Conservation (phyloP, 2,113 vertebrate genomes). For the Collichthys lucidus region DNA sequence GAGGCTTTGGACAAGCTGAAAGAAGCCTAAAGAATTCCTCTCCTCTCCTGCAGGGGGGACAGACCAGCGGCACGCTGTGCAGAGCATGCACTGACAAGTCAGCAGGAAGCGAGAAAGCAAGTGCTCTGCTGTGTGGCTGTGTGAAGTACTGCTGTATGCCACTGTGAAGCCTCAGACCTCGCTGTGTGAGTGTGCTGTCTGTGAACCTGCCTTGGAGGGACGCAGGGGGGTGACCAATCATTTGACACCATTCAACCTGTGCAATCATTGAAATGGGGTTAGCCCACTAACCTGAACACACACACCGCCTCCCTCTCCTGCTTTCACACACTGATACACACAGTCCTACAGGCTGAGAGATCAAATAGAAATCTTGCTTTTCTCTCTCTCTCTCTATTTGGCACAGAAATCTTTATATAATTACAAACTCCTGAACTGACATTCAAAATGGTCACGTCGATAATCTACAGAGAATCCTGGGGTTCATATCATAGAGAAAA, state of each 20-base stretch:
- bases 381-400: neutral
- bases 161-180: conserved; percentile 18
- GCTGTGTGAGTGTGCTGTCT: neutral
- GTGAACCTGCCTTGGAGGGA: conserved; percentile 20
- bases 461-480: neutral
- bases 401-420: neutral
- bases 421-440: neutral
- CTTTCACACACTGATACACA: neutral
- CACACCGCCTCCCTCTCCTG: neutral
- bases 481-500: neutral
- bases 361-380: neutral
- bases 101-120: conserved; percentile 11
- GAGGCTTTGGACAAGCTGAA: conserved; percentile 10
- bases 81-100: conserved; percentile 24
- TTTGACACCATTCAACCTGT: conserved; percentile 51
- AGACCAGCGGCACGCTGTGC: neutral
- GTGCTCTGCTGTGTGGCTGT: neutral
- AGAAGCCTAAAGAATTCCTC: conserved; percentile 26
- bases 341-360: conserved; percentile 11
- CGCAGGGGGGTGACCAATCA: conserved; percentile 25
- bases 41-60: conserved; percentile 29
- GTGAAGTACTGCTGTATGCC: neutral
- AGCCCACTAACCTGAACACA: conserved; percentile 28
- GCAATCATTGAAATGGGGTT: conserved; percentile 32
- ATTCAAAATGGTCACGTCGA: neutral